Evolutionary conservation across 2,797 vertebrate species (phyloP).

Genomic region (Helarctos malayanus): DNA sequence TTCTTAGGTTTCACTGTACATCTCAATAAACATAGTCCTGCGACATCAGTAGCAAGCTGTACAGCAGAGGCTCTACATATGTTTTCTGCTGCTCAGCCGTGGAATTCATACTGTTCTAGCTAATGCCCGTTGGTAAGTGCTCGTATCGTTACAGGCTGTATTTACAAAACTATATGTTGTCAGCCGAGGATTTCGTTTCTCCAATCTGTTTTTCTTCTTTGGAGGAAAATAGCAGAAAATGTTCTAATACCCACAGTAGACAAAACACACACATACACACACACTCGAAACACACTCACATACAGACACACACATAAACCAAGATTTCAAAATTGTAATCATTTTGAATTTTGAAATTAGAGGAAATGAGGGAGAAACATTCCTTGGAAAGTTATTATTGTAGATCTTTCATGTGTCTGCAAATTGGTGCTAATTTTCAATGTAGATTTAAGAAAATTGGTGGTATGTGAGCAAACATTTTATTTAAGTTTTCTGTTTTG

Average conservation of each 20-base stretch:
- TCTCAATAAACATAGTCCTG: slow-evolving; percentile 88
- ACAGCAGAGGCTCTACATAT: slow-evolving; percentile 80
- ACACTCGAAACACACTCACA: background rate
- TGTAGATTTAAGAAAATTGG: slow-evolving; percentile 80
- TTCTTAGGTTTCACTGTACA: slow-evolving; percentile 87
- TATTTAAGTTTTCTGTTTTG: slow-evolving; percentile 75
- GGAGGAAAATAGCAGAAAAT: slow-evolving; percentile 74
- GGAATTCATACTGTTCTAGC: slow-evolving; percentile 83
- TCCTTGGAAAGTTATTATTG: slow-evolving; percentile 82
- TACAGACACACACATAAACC: slow-evolving; percentile 16
- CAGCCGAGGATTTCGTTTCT: slow-evolving; percentile 81
- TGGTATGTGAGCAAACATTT: slow-evolving; percentile 82
- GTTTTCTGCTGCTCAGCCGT: slow-evolving; percentile 78
- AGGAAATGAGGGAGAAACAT: slow-evolving; percentile 81
- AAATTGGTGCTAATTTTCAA: slow-evolving; percentile 82
- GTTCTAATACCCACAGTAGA: slow-evolving; percentile 71
- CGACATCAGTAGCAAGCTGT: slow-evolving; percentile 78
- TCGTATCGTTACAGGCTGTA: slow-evolving; percentile 75
- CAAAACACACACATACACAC: slow-evolving; percentile 63
- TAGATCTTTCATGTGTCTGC: slow-evolving; percentile 81
- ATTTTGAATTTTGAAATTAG: slow-evolving; percentile 84
- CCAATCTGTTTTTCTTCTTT: slow-evolving; percentile 81
- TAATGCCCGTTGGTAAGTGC: slow-evolving; percentile 85
- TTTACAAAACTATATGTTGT: slow-evolving; percentile 86
- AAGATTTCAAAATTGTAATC: slow-evolving; percentile 80